Evolutionary conservation across 2,888 invertebrate species (phyloP), one percentile per base, ranked within the genome.

Genomic region (Phaonia tiefii): DNA sequence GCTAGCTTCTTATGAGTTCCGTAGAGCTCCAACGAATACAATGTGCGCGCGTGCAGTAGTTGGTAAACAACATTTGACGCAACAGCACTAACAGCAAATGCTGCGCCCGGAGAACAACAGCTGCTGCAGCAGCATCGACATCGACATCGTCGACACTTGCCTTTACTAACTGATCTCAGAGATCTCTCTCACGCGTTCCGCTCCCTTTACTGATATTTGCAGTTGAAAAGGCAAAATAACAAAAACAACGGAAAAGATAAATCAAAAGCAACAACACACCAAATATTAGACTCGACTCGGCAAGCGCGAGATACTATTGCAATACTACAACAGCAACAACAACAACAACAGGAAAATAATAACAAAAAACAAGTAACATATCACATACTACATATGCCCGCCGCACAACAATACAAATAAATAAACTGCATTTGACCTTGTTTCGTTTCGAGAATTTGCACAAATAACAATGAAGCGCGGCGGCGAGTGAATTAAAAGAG

Each of bases 381-480:
- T 8, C 44, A n/a, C 2, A 2, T 44, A 13, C n/a, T 13, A 44
- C n/a, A 31, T 5, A 31, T 8, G 8, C 31, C 3, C 31, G 8
- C 44, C 44, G 11, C n/a, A 44, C 44, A 44, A 4, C 44, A 65
- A 82, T 65, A 71, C 58, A 17, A 73, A 75, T 70, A 76, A 58
- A 54, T 46, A 65, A 74, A 84, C 79, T 84, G 84, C 84, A 84
- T 83, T 80, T 83, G 82, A 84, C 81, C 84, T 84, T 84, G 84
- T 84, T 84, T 83, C 71, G 73, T 82, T 82, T 81, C 76, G 58
- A 70, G 77, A 71, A 79, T 66, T 75, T 75, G 70, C 46, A 75
- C 70, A 74, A 76, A 67, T 60, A 65, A 67, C 54, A 73, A 58
- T 54, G 54, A 54, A 54, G 54, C 54, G 4, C n/a, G n/a, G n/a